Percentiles rank a stretch among this genome's conserved stretches.
phyloP scores from a whole-genome alignment of 2,888 invertebrate genomes.

The Lucinisca nassula region DNA sequence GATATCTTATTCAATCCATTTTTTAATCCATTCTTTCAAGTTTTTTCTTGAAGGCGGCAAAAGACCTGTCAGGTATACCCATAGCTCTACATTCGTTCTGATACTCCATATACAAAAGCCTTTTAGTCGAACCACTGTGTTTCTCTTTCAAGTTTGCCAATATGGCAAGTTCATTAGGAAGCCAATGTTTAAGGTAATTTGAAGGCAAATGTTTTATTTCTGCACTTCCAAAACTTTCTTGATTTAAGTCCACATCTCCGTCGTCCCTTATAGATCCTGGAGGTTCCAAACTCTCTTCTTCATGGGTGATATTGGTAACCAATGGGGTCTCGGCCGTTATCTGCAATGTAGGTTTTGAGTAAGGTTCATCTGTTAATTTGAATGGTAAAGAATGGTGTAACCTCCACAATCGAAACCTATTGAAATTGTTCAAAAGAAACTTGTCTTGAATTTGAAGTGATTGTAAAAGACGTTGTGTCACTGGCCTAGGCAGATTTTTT shows the following conservation, averaged over 20 bases:
- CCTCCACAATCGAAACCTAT: neutral
- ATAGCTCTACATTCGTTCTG: neutral
- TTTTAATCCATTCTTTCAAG: neutral
- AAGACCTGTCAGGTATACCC: neutral
- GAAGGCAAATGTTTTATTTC: neutral
- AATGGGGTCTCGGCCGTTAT: neutral
- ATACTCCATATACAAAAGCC: neutral
- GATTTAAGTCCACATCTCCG: neutral
- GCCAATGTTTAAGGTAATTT: neutral
- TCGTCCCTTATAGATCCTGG: neutral
- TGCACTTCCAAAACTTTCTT: neutral
- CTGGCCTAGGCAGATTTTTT: neutral
- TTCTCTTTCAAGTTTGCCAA: neutral
- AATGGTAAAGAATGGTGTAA: slow-evolving; percentile 1
- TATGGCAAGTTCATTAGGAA: neutral
- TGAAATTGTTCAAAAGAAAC: slow-evolving; percentile 1
- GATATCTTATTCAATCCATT: no score
- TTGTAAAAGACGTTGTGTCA: neutral
- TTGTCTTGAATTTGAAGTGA: neutral
- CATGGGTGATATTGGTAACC: neutral
- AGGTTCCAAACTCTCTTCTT: neutral
- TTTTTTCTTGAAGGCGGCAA: neutral
- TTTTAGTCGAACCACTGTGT: neutral
- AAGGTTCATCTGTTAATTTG: neutral
- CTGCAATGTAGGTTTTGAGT: neutral